phyloP scores from a whole-genome alignment of 1,140 invertebrate genomes.

The Berghia stephanieae region DNA sequence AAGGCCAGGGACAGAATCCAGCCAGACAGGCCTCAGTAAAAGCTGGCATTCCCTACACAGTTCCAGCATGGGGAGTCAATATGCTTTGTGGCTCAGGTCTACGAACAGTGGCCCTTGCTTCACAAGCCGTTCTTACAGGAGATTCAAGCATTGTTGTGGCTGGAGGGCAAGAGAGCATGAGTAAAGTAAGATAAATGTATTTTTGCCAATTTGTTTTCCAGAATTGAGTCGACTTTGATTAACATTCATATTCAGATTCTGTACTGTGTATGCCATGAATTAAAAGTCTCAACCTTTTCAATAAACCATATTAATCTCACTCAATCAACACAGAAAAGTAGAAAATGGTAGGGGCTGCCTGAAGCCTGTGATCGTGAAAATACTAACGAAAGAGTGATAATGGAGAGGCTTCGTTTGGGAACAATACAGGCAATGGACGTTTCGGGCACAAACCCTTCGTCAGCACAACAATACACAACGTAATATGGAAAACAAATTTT shows the following conservation, averaged over 20 bases:
- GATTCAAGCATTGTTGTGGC: constrained; percentile 79
- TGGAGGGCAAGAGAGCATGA: constrained; percentile 90
- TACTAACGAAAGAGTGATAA: no score
- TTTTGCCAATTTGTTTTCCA: not conserved
- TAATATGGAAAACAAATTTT: no score
- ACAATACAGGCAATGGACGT: no score
- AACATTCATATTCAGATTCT: no score
- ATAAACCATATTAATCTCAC: no score
- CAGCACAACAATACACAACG: no score
- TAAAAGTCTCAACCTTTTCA: no score
- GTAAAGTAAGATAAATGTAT: constrained; percentile 63
- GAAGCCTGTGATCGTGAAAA: no score
- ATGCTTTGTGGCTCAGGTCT: constrained; percentile 89
- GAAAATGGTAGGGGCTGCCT: no score
- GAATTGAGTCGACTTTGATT: not conserved
- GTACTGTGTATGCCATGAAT: not conserved
- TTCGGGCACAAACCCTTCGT: no score
- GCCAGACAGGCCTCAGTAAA: constrained; percentile 82
- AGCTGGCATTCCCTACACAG: constrained; percentile 78
- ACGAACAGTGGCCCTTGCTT: constrained; percentile 78
- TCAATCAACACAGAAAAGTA: no score
- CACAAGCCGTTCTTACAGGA: constrained; percentile 77
- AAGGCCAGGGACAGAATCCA: constrained; percentile 85
- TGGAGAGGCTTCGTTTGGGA: no score
- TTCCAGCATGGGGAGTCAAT: constrained; percentile 82